These are phyloP conservation scores for Egretta garzetta DNA, from an alignment of 2,113 vertebrate species.

Conservation along the genomic window DNA sequence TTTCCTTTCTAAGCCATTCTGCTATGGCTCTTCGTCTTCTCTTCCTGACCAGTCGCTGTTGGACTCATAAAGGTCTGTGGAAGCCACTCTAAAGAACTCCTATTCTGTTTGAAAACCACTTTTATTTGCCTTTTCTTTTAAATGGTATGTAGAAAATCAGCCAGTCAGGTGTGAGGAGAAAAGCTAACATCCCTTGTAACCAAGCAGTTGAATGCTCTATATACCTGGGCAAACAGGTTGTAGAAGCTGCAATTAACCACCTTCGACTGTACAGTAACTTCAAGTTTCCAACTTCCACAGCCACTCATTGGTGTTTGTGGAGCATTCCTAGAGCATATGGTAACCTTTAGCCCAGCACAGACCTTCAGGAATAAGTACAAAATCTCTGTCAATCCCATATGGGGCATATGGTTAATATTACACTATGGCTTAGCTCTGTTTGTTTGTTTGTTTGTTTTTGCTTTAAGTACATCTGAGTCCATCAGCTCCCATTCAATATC, in stretches of 20 bases:
- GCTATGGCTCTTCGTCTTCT: background rate
- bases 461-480: background rate
- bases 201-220: conserved; percentile 18
- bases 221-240: conserved; percentile 19
- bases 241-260: conserved; percentile 44
- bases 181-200: conserved; percentile 31
- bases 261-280: conserved; percentile 13
- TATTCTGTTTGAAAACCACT: background rate
- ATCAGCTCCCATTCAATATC: background rate
- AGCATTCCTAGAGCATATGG: conserved; percentile 50
- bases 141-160: conserved; percentile 3
- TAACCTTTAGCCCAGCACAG: conserved; percentile 20
- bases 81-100: background rate
- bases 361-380: background rate
- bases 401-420: conserved; percentile 39
- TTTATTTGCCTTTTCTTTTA: background rate
- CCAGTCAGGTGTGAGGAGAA: conserved; percentile 3
- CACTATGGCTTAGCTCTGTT: background rate
- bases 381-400: background rate
- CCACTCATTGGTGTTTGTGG: background rate
- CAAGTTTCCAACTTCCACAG: conserved; percentile 12
- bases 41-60: background rate
- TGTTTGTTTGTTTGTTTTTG: background rate
- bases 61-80: background rate
- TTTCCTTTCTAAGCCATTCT: background rate